phyloP scores from a whole-genome alignment of 2,888 invertebrate genomes.

The Trachelus stipa region DNA sequence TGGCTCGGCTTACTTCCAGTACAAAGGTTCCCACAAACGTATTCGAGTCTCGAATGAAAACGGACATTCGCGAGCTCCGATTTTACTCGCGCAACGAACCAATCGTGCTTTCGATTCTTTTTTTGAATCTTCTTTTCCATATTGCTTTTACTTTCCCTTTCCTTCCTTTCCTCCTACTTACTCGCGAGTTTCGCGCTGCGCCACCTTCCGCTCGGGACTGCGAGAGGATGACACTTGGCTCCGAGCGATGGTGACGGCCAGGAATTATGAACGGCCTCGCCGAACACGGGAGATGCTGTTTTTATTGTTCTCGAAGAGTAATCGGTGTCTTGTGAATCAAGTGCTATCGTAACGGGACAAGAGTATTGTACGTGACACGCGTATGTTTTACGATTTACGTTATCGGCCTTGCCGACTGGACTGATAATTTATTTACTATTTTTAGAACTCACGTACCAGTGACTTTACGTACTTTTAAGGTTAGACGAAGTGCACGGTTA shows the following conservation, averaged over 20 bases:
- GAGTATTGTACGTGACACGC: background rate
- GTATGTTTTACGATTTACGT: background rate
- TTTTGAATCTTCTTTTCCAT: background rate
- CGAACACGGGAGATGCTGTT: background rate
- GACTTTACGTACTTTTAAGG: too few relatives aligned
- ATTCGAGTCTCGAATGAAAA: background rate
- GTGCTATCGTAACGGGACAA: background rate
- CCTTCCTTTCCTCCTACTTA: too few relatives aligned
- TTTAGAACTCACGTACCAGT: background rate
- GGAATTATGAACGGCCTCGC: background rate
- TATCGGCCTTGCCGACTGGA: background rate
- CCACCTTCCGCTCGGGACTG: background rate
- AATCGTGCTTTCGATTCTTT: background rate
- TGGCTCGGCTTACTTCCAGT: slow-evolving; percentile 16
- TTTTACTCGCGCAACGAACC: background rate
- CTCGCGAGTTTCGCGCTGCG: background rate
- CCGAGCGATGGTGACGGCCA: background rate
- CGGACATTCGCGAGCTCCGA: background rate
- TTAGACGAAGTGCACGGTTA: too few relatives aligned
- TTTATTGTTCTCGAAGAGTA: background rate
- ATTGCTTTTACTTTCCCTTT: too few relatives aligned
- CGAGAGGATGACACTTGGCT: background rate
- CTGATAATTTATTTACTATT: background rate
- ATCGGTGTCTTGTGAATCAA: background rate
- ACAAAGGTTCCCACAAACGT: slow-evolving; percentile 8